Evolutionary conservation across 1,140 invertebrate genomes (phyloP).

Genomic region (Phocides pigmalion): DNA sequence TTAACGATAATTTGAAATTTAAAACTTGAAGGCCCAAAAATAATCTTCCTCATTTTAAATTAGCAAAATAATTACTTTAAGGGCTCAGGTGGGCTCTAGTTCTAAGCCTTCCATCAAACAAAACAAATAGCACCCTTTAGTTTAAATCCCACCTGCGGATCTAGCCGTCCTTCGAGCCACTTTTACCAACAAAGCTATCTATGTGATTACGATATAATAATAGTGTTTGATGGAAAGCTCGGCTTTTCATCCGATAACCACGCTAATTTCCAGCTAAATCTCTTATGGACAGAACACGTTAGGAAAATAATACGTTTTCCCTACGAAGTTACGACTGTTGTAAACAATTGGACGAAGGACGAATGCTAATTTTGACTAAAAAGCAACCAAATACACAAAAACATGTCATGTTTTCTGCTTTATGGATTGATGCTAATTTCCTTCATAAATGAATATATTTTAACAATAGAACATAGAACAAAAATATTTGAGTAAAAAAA

Average conservation of each 20-base stretch:
- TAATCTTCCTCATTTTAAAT: too few relatives aligned
- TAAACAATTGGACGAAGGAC: not conserved
- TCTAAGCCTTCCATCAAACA: not conserved
- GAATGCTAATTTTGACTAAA: not conserved
- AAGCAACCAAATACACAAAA: not conserved
- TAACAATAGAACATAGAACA: too few relatives aligned
- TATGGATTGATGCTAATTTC: too few relatives aligned
- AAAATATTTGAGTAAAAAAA: too few relatives aligned
- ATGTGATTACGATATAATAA: conserved; percentile 33
- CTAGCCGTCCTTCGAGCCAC: conserved; percentile 20
- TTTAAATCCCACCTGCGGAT: conserved; percentile 23
- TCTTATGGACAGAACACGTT: conserved; percentile 29
- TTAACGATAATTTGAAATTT: too few relatives aligned
- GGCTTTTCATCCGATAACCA: conserved; percentile 30
- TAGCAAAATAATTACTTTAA: too few relatives aligned
- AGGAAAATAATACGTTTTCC: conserved; percentile 34
- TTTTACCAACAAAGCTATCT: conserved; percentile 22
- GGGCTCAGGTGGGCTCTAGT: too few relatives aligned
- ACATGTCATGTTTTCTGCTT: too few relatives aligned
- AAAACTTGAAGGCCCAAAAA: too few relatives aligned
- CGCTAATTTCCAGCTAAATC: conserved; percentile 22
- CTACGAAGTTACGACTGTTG: conserved; percentile 6
- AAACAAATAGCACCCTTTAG: conserved; percentile 24
- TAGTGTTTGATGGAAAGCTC: conserved; percentile 32
- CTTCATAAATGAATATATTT: too few relatives aligned